A percentile compares a stretch with the other conserved stretches of the same genome.
These are phyloP conservation scores for Sycophaga agraensis DNA, from an alignment of 1,140 invertebrate species.

Conservation along the genomic window DNA sequence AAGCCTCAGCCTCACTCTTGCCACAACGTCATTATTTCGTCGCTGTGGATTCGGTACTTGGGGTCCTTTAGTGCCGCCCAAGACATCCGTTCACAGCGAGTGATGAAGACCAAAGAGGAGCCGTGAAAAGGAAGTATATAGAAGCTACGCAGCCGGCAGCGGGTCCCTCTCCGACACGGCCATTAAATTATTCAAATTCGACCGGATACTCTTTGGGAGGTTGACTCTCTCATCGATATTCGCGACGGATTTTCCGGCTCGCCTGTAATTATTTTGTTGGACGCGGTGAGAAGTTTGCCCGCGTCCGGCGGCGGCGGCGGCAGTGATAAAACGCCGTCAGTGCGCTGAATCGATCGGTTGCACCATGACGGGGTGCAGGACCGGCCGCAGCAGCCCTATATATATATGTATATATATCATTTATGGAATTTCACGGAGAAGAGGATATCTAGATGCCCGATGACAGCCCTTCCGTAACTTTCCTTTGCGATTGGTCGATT, in stretches of 20 bases:
- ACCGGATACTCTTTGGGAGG: neutral
- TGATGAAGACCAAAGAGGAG: neutral
- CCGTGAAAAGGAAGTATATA: too few species aligned
- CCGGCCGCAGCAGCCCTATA: too few species aligned
- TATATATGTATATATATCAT: slow-evolving; percentile 14
- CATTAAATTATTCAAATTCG: slow-evolving; percentile 23
- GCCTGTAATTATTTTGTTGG: slow-evolving; percentile 1
- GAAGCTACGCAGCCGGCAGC: too few species aligned
- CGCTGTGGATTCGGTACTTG: too few species aligned
- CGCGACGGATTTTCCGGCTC: neutral
- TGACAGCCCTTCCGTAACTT: too few species aligned
- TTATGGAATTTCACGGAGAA: slow-evolving; percentile 7
- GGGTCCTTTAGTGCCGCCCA: too few species aligned
- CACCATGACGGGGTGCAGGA: neutral
- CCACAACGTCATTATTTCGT: too few species aligned
- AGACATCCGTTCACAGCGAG: neutral
- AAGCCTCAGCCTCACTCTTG: too few species aligned
- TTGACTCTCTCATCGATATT: slow-evolving; percentile 3
- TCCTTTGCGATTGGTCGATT: too few species aligned
- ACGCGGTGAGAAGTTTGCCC: neutral
- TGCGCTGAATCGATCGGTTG: neutral
- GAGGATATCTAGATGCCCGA: too few species aligned
- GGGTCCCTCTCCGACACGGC: too few species aligned
- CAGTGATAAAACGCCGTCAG: slow-evolving; percentile 2
- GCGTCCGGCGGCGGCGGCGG: neutral